Base-by-base conservation (phyloP, 2,888 invertebrate genomes). In the Lathronympha strigana region DNA sequence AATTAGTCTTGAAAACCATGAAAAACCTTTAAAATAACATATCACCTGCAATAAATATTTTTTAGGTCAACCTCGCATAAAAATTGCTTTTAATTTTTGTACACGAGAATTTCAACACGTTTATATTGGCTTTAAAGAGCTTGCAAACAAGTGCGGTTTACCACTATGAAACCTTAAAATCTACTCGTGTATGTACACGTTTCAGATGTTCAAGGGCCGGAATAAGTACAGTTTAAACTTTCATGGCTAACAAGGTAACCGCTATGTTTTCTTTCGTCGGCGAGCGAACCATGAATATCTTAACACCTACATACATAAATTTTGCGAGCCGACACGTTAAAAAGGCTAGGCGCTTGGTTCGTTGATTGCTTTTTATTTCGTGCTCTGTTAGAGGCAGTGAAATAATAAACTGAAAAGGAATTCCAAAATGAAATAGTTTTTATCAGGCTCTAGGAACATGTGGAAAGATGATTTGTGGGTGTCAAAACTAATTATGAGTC, bases 141-240 rank as follows among this genome's bases (percentile, higher is more conserved):
- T 25, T 54, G 38, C 15, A 38, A 19, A 38, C 5, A 54, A 21
- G 1, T 33, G 4, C 2, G 2, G 19, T 31, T 38, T 19, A 13
- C 31, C 19, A n/a, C 38, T 40, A 23, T 54, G 4, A 17, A 38
- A 43, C 19, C 57, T 19, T 45, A 8, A 55, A 19, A 31, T 43
- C 57, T 19, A 45, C 45, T 57, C 2, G 19, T 57, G 31, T 43
- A 40, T 55, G 40, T 55, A 43, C n/a, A 36, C 40, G 40, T 13
- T 15, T 57, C n/a, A 31, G 28, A 45, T 45, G n/a, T 57, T 57
- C 61, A 51, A 50, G 63, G 40, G 21, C 13, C 57, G 19, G 25
- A 58, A 63, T 63, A 51, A 63, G 63, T 63, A 50, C 57, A 58
- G 51, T 57, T 63, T 63, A 63, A 58, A 63, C 15, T 63, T 63